Conservation (phyloP, 2,113 vertebrate genomes). For the Scopus umbretta region DNA sequence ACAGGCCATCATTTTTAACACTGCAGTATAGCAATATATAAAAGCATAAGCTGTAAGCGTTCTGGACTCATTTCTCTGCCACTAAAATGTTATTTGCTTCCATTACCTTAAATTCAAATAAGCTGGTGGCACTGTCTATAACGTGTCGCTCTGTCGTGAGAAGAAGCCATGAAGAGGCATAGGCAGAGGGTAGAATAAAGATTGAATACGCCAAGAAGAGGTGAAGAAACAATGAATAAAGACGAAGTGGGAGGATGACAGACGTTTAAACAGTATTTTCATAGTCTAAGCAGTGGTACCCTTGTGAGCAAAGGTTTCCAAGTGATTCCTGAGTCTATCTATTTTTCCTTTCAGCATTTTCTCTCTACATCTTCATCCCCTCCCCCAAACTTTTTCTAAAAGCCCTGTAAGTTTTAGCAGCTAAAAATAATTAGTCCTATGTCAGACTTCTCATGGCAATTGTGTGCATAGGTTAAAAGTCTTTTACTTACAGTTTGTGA, state of each 20-base stretch:
- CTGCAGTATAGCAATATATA: neutral
- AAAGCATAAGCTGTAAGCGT: slow-evolving; percentile 11
- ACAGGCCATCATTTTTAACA: slow-evolving; percentile 36
- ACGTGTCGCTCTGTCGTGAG: neutral
- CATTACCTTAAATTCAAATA: slow-evolving; percentile 55
- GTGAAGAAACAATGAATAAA: neutral
- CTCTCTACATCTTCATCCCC: neutral
- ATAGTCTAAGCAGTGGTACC: neutral
- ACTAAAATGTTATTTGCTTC: slow-evolving; percentile 45
- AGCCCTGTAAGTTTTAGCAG: neutral
- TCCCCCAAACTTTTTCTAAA: neutral
- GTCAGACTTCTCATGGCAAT: neutral
- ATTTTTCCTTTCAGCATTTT: neutral
- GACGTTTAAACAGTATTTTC: neutral
- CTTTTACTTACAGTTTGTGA: neutral
- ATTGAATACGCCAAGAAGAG: neutral
- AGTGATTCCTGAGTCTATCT: neutral
- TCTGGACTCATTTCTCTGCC: slow-evolving; percentile 31
- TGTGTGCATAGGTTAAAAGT: neutral
- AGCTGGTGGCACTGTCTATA: neutral
- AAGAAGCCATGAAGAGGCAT: neutral
- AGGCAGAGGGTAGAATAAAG: neutral
- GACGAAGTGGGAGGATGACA: neutral
- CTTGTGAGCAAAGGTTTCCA: neutral
- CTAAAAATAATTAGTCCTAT: neutral